Percentiles rank a stretch among this genome's conserved stretches.
phyloP scores from a whole-genome alignment of 2,797 vertebrate genomes.

The Mastacembelus armatus region DNA sequence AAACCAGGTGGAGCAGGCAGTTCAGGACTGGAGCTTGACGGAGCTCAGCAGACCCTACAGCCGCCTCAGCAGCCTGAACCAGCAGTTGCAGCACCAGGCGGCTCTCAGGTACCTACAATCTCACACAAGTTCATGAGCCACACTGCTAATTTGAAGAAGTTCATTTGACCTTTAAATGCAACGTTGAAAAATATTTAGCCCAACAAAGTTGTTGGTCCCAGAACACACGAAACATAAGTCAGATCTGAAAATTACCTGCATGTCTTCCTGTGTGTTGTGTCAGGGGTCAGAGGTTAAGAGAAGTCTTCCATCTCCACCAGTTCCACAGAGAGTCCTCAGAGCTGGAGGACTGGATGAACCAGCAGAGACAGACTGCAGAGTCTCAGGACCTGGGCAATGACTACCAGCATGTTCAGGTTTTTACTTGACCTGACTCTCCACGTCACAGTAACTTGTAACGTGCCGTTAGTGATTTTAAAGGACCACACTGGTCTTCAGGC shows the following conservation, averaged over 20 bases:
- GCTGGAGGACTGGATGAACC: slow-evolving; percentile 87
- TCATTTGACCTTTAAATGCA: too few species aligned
- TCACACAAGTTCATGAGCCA: too few species aligned
- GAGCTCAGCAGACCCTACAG: slow-evolving; percentile 80
- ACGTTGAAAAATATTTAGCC: too few species aligned
- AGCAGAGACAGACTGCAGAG: slow-evolving; percentile 81
- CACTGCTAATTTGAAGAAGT: too few species aligned
- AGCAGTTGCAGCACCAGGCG: slow-evolving; percentile 81
- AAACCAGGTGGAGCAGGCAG: slow-evolving; percentile 69
- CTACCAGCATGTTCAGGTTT: slow-evolving; percentile 86
- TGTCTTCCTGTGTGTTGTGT: neutral
- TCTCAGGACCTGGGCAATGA: slow-evolving; percentile 85
- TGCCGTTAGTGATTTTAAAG: too few species aligned
- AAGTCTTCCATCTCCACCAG: slow-evolving; percentile 87
- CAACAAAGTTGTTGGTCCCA: too few species aligned
- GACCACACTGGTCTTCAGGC: too few species aligned
- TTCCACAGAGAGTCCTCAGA: slow-evolving; percentile 86
- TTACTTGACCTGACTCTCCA: slow-evolving; percentile 50
- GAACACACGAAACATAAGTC: too few species aligned
- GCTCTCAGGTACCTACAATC: slow-evolving; percentile 74
- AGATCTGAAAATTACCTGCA: too few species aligned
- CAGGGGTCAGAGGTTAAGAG: slow-evolving; percentile 82
- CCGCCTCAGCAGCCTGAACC: slow-evolving; percentile 78
- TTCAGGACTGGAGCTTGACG: slow-evolving; percentile 63
- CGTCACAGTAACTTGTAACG: too few species aligned